Conservation (phyloP, 2,797 vertebrate species). For the Natrix natrix region DNA sequence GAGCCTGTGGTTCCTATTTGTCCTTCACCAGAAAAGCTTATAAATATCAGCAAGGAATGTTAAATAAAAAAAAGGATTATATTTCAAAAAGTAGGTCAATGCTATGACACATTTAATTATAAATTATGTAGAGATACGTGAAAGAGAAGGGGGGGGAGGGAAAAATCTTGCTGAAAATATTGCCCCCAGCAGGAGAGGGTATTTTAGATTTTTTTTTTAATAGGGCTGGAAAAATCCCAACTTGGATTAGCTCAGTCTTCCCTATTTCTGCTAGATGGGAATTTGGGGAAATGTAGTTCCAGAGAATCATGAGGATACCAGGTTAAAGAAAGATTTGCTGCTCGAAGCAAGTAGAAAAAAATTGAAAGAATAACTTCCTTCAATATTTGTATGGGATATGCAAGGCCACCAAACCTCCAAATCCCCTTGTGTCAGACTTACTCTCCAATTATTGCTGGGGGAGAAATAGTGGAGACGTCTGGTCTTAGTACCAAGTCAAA, state of each 20-base stretch:
- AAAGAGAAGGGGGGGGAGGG: not conserved
- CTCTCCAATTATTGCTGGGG: not conserved
- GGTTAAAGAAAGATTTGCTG: not conserved
- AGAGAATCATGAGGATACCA: not conserved
- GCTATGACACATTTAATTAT: not conserved
- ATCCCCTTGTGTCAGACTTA: not conserved
- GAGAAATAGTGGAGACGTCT: not conserved
- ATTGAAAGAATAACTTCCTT: not conserved
- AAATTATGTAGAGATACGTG: not conserved
- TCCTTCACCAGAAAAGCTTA: not conserved
- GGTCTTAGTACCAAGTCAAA: not conserved
- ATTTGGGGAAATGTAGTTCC: not conserved
- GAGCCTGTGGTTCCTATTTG: not conserved
- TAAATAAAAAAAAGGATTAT: not conserved
- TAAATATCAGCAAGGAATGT: not conserved
- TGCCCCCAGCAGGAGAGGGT: not conserved
- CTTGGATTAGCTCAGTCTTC: not conserved
- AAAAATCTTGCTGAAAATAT: not conserved
- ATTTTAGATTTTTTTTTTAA: not conserved
- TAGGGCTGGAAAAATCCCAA: not conserved
- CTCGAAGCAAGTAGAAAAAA: not conserved
- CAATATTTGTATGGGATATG: not conserved
- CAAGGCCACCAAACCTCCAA: not conserved
- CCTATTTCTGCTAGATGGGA: not conserved
- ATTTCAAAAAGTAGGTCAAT: not conserved